Conservation (phyloP, 2,113 vertebrate species). For the Nycticryphes semicollaris region DNA sequence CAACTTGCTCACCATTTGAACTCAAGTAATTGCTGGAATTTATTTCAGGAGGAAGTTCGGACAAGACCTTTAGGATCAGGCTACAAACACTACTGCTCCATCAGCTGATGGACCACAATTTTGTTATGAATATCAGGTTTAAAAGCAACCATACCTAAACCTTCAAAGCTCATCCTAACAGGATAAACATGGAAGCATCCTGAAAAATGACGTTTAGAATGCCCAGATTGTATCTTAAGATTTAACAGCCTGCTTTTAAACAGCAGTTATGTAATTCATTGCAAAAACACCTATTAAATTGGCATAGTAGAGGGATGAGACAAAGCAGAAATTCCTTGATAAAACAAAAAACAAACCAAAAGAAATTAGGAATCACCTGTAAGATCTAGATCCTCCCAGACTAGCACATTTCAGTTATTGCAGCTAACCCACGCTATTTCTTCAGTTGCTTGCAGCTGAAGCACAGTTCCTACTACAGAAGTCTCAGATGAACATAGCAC, state of each 20-base stretch:
- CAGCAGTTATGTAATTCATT: background rate
- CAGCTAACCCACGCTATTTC: background rate
- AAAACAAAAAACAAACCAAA: background rate
- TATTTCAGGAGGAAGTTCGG: background rate
- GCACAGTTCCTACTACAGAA: background rate
- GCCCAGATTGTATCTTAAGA: background rate
- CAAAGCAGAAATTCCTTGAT: background rate
- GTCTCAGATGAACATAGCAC: background rate
- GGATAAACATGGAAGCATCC: background rate
- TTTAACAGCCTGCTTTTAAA: background rate
- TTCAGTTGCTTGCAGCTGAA: background rate
- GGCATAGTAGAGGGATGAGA: background rate
- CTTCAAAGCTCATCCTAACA: background rate
- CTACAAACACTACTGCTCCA: background rate
- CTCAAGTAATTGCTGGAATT: background rate
- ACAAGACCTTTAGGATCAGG: background rate
- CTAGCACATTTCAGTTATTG: background rate
- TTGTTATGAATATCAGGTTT: background rate
- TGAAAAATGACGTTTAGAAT: background rate
- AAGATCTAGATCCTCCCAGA: background rate
- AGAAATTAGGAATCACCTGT: background rate
- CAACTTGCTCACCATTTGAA: background rate
- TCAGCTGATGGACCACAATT: background rate
- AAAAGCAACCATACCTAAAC: background rate
- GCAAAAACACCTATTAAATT: background rate